A percentile compares a stretch with the other conserved stretches of the same genome.
Evolutionary conservation across 2,888 invertebrate genomes (phyloP).

Genomic region (Nemotelus pantherinus): DNA sequence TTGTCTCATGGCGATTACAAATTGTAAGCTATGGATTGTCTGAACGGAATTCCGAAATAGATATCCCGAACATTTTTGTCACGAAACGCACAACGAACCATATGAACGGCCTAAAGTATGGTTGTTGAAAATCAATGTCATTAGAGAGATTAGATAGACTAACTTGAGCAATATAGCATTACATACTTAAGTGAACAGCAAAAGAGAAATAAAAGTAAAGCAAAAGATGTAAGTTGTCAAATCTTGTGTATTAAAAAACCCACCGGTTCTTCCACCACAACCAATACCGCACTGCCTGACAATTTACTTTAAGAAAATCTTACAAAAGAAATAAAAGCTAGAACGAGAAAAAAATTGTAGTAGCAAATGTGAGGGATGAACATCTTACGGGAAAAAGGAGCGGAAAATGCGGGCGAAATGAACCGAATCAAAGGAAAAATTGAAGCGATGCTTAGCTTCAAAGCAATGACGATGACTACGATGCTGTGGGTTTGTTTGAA

Average conservation of each 20-base stretch:
- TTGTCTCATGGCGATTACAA: too few relatives aligned
- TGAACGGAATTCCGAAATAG: not conserved
- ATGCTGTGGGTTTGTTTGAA: too few relatives aligned
- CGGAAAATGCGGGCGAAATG: not conserved
- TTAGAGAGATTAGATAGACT: not conserved
- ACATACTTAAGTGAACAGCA: slow-evolving; percentile 36
- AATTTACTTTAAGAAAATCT: slow-evolving; percentile 30
- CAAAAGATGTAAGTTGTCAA: not conserved
- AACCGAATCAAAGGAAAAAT: slow-evolving; percentile 8
- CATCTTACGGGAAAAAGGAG: not conserved
- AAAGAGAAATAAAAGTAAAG: slow-evolving; percentile 4
- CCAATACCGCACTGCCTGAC: not conserved
- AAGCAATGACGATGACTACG: too few relatives aligned
- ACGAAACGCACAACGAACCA: not conserved
- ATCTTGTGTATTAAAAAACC: not conserved
- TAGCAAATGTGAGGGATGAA: too few relatives aligned
- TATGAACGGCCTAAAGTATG: too few relatives aligned
- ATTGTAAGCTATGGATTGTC: too few relatives aligned
- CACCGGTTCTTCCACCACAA: not conserved
- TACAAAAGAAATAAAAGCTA: not conserved
- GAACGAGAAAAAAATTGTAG: not conserved
- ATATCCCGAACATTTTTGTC: not conserved
- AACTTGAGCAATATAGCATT: not conserved
- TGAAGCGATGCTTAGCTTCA: not conserved
- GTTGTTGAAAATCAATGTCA: slow-evolving; percentile 32